Evolutionary conservation across 1,140 invertebrate species (phyloP), one percentile per base, ranked within the genome.

Genomic region (Argopecten irradians): DNA sequence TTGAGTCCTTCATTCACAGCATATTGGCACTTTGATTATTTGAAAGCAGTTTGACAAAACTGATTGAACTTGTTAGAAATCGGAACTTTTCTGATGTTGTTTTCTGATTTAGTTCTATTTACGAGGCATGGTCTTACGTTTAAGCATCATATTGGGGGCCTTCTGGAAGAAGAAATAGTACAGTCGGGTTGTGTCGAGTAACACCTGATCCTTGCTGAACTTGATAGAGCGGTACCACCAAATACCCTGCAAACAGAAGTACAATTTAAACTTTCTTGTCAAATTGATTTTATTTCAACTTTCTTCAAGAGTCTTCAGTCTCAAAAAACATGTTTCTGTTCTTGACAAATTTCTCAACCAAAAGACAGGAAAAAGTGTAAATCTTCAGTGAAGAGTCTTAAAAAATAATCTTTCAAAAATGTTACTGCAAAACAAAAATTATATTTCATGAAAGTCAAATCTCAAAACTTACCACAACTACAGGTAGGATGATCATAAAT

Each of bases 221-320:
- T 98, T 97, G 90, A 99, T 99, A 84, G 98, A 99, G 89, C 98
- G 97, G 95, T 99, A 99, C 99, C 99, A 99, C 99, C 99, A 99
- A 92, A 98, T 98, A 83, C 99, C 99, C 96, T 96, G 93, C 39
- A 93, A 90, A 46, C n/a, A 28, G n/a, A 71, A 71, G 28, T 28
- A 3, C 1, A 28, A 28, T 28, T 71, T n/a, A 1, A 71, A 71
- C 55, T 11, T 86, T 83, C 19, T 3, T 46, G 33, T 13, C 35
- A 84, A 32, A 28, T 2, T 0, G 0, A 2, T 34, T 84, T 5
- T 34, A 84, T 5, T 84, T 8, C 33, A 19, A 84, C 7, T 5
- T 28, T 28, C n/a, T 84, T 28, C 33, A 84, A 16, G n/a, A n/a
- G 3, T 1, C 0, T 5, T 16, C 22, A 84, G 19, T 22, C 19